A percentile compares a stretch with the other conserved stretches of the same genome.
Evolutionary conservation across 92 coral and sea anemone species (phyloP).

Genomic region (Palythoa grandis): DNA sequence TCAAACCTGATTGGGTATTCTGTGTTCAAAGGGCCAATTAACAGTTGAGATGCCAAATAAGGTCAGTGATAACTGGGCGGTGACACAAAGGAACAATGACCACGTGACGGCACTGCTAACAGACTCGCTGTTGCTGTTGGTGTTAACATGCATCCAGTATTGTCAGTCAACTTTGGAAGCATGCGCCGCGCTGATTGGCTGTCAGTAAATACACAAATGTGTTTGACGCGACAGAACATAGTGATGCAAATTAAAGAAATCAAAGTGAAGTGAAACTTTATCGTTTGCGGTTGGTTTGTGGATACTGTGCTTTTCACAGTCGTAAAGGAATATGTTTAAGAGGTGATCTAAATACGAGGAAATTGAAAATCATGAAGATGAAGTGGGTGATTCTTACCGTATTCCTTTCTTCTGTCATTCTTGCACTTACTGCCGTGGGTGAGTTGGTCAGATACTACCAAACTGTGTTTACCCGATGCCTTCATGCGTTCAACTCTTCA

Average conservation of each 20-base stretch:
- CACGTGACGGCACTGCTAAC: constrained; percentile 42
- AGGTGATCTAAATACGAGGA: constrained; percentile 38
- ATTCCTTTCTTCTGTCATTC: background rate
- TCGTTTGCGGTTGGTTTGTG: constrained; percentile 69
- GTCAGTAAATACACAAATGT: constrained; percentile 38
- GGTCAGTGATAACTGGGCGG: constrained; percentile 36
- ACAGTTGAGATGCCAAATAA: constrained; percentile 26
- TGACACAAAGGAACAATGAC: constrained; percentile 35
- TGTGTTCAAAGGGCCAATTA: background rate
- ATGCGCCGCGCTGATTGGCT: constrained; percentile 38
- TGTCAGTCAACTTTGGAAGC: constrained; percentile 40
- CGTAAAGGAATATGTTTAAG: constrained; percentile 30
- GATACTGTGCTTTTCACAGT: constrained; percentile 76
- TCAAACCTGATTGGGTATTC: constrained; percentile 11
- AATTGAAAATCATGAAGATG: constrained; percentile 30
- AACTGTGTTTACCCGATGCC: constrained; percentile 36
- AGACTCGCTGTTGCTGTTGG: constrained; percentile 29
- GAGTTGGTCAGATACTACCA: constrained; percentile 15
- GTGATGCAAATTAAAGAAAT: constrained; percentile 79
- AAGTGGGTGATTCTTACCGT: constrained; percentile 28
- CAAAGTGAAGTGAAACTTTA: constrained; percentile 76
- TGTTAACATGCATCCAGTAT: constrained; percentile 30
- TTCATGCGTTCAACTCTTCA: constrained; percentile 26
- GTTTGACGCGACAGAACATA: constrained; percentile 46
- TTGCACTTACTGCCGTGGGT: constrained; percentile 23